Conservation (phyloP, 2,888 invertebrate genomes). For the Sceliomorpha sp. region DNA sequence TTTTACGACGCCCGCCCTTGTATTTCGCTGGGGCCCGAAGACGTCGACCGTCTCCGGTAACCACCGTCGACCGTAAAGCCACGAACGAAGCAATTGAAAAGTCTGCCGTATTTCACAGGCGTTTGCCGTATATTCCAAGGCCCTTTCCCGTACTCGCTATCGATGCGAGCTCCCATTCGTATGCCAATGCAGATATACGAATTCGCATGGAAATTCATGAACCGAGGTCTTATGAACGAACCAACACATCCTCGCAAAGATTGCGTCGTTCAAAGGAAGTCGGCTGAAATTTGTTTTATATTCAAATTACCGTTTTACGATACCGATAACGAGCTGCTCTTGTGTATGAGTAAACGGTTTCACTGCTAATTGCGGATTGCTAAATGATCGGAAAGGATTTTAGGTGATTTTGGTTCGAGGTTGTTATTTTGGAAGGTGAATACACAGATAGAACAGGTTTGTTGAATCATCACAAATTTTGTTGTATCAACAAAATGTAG, state of each 20-base stretch:
- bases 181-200: slow-evolving; percentile 42
- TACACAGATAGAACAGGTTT: too few species aligned
- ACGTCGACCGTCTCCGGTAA: too few species aligned
- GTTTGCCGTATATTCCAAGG: slow-evolving; percentile 25
- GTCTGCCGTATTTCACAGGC: slow-evolving; percentile 34
- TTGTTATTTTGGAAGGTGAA: too few species aligned
- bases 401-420: too few species aligned
- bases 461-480: too few species aligned
- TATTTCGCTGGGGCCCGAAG: slow-evolving; percentile 11
- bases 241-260: slow-evolving; percentile 21
- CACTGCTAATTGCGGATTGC: too few species aligned
- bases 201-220: slow-evolving; percentile 35
- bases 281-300: slow-evolving; percentile 13
- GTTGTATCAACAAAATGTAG: too few species aligned
- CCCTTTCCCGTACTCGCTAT: slow-evolving; percentile 16
- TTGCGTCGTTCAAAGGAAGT: slow-evolving; percentile 9
- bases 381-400: too few species aligned
- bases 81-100: slow-evolving; percentile 31
- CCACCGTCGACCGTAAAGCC: slow-evolving; percentile 31
- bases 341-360: too few species aligned
- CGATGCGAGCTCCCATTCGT: slow-evolving; percentile 27
- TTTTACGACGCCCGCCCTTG: slow-evolving; percentile 17
- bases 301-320: slow-evolving; percentile 13
- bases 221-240: slow-evolving; percentile 25
- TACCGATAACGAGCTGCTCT: too few species aligned